Evolutionary conservation across 2,888 invertebrate species (phyloP).

Genomic region (Caenorhabditis sp.): DNA sequence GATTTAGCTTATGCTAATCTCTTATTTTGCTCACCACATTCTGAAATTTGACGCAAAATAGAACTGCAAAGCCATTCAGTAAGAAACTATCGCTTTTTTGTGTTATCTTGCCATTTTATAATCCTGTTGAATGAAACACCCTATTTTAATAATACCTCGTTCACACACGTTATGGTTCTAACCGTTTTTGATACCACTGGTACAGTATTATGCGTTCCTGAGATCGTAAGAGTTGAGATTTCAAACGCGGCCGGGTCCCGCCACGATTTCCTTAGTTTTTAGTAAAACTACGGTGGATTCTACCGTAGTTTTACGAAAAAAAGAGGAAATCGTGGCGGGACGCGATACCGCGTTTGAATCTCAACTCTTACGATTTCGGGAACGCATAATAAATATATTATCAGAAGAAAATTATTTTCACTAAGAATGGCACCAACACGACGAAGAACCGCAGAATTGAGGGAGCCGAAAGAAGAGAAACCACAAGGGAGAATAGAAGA

Average conservation of each 20-base stretch:
- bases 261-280: too few species aligned
- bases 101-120: constrained; percentile 47
- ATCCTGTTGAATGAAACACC: constrained; percentile 37
- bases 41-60: constrained; percentile 39
- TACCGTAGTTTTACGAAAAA: too few species aligned
- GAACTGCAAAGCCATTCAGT: neutral
- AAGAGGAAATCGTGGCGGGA: too few species aligned
- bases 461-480: constrained; percentile 9
- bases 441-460: neutral
- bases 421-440: neutral
- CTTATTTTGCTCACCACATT: constrained; percentile 30
- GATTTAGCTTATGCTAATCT: neutral
- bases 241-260: too few species aligned
- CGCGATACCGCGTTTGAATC: neutral
- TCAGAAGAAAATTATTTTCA: too few species aligned
- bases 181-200: too few species aligned
- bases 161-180: too few species aligned
- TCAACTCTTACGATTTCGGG: too few species aligned
- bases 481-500: neutral
- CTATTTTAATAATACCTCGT: neutral
- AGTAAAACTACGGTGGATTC: too few species aligned
- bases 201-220: too few species aligned
- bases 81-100: constrained; percentile 24
- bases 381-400: too few species aligned
- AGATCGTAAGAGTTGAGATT: too few species aligned